A percentile compares a stretch with the other conserved stretches of the same genome.
phyloP scores from a whole-genome alignment of 53 echinoderm and acorn worm genomes.

The Holothuria leucospilota region DNA sequence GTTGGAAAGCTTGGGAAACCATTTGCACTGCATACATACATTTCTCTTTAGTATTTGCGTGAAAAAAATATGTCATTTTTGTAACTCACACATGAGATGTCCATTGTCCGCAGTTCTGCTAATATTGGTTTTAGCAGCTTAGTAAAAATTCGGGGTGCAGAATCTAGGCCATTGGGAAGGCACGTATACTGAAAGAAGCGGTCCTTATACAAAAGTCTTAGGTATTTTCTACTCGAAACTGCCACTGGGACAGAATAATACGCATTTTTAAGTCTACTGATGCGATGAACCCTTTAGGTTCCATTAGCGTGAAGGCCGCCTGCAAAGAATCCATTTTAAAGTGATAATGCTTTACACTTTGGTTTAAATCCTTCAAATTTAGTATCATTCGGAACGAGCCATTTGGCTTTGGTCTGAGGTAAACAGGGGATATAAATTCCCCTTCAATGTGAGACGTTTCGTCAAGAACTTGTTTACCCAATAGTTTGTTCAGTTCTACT shows the following conservation, averaged over 20 bases:
- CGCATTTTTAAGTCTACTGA: slow-evolving; percentile 34
- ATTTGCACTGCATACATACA: slow-evolving; percentile 20
- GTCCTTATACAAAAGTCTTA: slow-evolving; percentile 37
- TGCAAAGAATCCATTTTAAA: slow-evolving; percentile 41
- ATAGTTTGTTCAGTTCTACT: background rate
- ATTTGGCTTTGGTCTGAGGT: slow-evolving; percentile 12
- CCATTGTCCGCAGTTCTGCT: slow-evolving; percentile 2
- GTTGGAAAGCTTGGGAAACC: too few species aligned
- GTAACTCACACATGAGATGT: slow-evolving; percentile 4
- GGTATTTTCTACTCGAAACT: slow-evolving; percentile 26
- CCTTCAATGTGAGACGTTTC: too few species aligned
- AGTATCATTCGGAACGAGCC: too few species aligned
- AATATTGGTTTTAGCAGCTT: too few species aligned
- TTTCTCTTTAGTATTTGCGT: slow-evolving; percentile 8
- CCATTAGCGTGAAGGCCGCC: background rate
- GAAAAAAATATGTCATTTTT: slow-evolving; percentile 26
- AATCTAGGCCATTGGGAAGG: slow-evolving; percentile 21
- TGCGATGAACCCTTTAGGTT: background rate
- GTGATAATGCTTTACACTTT: slow-evolving; percentile 6
- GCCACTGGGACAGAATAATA: too few species aligned
- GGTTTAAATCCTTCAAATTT: slow-evolving; percentile 35
- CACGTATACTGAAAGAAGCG: slow-evolving; percentile 28
- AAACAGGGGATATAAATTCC: too few species aligned
- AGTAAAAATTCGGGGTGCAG: too few species aligned
- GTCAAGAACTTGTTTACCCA: background rate